Base-by-base conservation (phyloP, 2,113 vertebrate species). In the Mormoops blainvillei region DNA sequence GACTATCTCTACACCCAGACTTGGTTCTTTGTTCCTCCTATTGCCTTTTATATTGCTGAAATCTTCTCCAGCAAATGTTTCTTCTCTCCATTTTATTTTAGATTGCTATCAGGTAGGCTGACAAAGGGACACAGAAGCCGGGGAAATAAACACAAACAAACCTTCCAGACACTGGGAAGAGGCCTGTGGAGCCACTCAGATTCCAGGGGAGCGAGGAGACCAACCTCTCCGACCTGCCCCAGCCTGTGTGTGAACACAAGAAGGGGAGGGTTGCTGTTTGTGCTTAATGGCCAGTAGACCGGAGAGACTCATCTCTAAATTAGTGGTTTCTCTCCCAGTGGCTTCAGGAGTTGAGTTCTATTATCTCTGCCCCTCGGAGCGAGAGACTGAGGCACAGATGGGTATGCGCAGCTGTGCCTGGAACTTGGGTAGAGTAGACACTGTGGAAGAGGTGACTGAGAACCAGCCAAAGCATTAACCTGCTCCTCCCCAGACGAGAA, bases 21-120 rank as follows among this genome's bases (percentile, higher is more conserved):
- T 98, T 97, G 85, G 96, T 96, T 97, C 97, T 99, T 98, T 98
- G 98, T 99, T 99, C 98, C 97, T 98, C 94, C 97, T 98, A 94
- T 98, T 98, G 97, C 98, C 97, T 98, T 98, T 98, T 98, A 92
- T 98, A 97, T 97, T 97, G 96, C 92, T 98, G 93, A 98, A 98
- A 97, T 98, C 95, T 98, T 94, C 68, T 58, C 82, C 93, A 54
- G 94, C 89, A 98, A 98, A 98, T 97, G 96, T 97, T 98, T 96
- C 96, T 78, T 38, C 89, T 71, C 16, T 76, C 91, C 52, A 43
- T 82, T 93, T 95, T 96, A 94, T 94, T 97, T 97, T 82, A 95
- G 97, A 97, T 97, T 94, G 91, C 87, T 96, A 94, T 97, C 97
- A 68, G 76, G 74, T 96, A 97, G 89, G 63, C 94, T 97, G 94